Base-by-base conservation (phyloP, 2,113 vertebrate genomes). In the Pollimyrus isidori region DNA sequence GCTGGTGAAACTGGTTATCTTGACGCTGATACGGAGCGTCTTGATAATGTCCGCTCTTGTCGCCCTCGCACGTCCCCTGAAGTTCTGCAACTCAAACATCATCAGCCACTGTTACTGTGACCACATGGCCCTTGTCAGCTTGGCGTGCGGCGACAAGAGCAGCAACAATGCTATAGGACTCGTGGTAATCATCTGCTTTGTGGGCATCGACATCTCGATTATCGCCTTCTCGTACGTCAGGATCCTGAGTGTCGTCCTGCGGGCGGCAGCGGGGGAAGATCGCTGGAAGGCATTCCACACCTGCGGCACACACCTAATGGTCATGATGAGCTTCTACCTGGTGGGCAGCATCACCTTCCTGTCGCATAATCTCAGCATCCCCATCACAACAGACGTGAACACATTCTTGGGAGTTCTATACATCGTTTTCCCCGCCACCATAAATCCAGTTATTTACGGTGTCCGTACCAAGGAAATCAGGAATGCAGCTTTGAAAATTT, bases 401-500 rank as follows among this genome's bases (percentile, higher is more conserved):
- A 96, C 94, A 50, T 90, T 95, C 86, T 91, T 96, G 90, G 96
- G 96, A 0, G 90, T 96, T 45, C 82, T 94, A 49, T 97, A 96
- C 89, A 95, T 96, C 7, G 91, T 97, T 48, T 91, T 96, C 6
- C 97, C 96, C 0, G 95, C 96, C 1, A 92, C 95, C 0, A 62
- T 95, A 87, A 96, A 96, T 89, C 97, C 96, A 1, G 23, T 96
- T 89, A 96, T 96, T 90, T 96, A 96, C 0, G 95, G 97, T 0
- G 93, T 96, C 4, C 92, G 95, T 11, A 95, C 95, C 15, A 96
- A 94, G 87, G 96, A 96, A 45, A 97, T 97, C 39, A 92, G 93
- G 21, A 92, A 93, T 0, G 90, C 91, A 4, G 89, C 96, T 4
- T 3, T 88, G 1, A 92, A 86, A 58, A 91, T 94, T 1, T 92